phyloP scores from a whole-genome alignment of 23 tunicate genomes.

The Halocynthia roretzi region DNA sequence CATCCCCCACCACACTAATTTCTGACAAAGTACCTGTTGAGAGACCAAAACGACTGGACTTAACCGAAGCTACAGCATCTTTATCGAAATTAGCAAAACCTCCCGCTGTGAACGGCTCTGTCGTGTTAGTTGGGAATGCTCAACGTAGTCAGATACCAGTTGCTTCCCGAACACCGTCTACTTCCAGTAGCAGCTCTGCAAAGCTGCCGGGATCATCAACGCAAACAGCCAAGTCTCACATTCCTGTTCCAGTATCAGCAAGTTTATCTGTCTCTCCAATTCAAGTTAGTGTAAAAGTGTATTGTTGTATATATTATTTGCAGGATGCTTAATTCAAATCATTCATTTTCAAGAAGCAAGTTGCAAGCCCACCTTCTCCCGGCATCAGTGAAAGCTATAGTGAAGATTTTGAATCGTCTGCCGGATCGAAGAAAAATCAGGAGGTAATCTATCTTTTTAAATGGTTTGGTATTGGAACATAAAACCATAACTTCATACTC shows the following conservation, averaged over 20 bases:
- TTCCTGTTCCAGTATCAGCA: slow-evolving; percentile 12
- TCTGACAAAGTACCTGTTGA: slow-evolving; percentile 5
- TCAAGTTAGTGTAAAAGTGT: background rate
- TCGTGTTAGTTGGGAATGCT: background rate
- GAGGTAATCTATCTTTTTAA: background rate
- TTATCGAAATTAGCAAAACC: background rate
- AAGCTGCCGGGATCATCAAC: background rate
- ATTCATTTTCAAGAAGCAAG: background rate
- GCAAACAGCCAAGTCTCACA: background rate
- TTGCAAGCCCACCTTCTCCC: slow-evolving; percentile 2
- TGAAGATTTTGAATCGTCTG: slow-evolving; percentile 21
- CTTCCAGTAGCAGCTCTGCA: background rate
- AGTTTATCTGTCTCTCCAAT: background rate
- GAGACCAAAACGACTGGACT: slow-evolving; percentile 31
- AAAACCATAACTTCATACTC: background rate
- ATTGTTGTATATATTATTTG: background rate
- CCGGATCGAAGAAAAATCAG: background rate
- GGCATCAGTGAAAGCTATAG: background rate
- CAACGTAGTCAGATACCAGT: slow-evolving; percentile 25
- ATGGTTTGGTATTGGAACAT: background rate
- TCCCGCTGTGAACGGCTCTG: background rate
- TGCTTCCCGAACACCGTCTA: slow-evolving; percentile 8
- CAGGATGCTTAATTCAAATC: background rate
- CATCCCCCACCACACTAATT: slow-evolving; percentile 1
- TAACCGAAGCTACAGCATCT: slow-evolving; percentile 1